These are phyloP conservation scores for Lepus townsendii DNA, from an alignment of 2,797 vertebrate genomes.

Conservation along the genomic window DNA sequence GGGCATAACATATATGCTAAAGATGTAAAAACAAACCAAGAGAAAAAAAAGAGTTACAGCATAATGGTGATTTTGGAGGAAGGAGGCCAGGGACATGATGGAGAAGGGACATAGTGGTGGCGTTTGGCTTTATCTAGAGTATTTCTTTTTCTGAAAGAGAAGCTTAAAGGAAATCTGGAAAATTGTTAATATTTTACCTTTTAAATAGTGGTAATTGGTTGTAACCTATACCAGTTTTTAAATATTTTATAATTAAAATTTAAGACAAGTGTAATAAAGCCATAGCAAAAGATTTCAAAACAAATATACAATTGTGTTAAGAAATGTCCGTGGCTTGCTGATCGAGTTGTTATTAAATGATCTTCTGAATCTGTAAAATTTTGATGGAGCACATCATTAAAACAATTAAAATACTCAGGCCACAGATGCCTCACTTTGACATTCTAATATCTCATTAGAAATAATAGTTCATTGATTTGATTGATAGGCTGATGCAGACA, in stretches of 20 bases:
- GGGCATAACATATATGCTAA: background rate
- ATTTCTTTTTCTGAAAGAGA: background rate
- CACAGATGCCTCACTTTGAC: slow-evolving; percentile 13
- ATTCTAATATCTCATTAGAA: slow-evolving; percentile 45
- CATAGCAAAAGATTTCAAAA: background rate
- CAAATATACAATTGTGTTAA: background rate
- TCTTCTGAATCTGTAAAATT: background rate
- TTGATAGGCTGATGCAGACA: slow-evolving; percentile 19
- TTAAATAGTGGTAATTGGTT: background rate
- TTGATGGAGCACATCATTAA: slow-evolving; percentile 40
- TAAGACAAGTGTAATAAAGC: background rate
- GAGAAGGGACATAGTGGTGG: fast-evolving
- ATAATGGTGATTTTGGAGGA: background rate
- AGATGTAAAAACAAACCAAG: background rate
- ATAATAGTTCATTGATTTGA: slow-evolving; percentile 35
- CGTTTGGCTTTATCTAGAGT: background rate
- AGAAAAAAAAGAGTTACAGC: background rate
- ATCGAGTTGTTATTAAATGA: slow-evolving; percentile 27
- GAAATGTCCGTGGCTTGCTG: background rate
- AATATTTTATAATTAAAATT: background rate
- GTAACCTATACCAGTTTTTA: background rate
- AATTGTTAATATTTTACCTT: background rate
- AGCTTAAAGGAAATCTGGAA: background rate
- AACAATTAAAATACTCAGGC: slow-evolving; percentile 43
- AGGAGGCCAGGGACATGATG: background rate